These are phyloP conservation scores for Hydrotaea cyrtoneurina DNA, from an alignment of 2,888 invertebrate species.

Conservation along the genomic window DNA sequence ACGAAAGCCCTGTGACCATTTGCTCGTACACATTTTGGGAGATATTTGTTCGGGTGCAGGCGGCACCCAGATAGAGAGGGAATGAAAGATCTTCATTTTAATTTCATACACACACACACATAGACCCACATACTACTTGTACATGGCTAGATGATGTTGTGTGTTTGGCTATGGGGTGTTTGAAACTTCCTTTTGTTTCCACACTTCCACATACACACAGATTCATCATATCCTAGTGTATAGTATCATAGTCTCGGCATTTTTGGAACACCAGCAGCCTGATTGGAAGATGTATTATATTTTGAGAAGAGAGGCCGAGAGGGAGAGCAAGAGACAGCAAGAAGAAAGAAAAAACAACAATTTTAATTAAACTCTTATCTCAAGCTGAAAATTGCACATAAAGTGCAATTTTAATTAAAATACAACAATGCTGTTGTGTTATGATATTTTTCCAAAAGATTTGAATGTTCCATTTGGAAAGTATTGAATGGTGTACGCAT, in stretches of 20 bases:
- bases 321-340: background rate
- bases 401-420: slow-evolving; percentile 57
- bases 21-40: background rate
- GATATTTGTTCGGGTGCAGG: background rate
- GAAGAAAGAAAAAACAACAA: slow-evolving; percentile 16
- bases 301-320: background rate
- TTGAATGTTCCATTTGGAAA: slow-evolving; percentile 33
- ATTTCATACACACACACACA: background rate
- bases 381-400: slow-evolving; percentile 40
- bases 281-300: slow-evolving; percentile 30
- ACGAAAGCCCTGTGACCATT: background rate
- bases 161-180: background rate
- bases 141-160: background rate
- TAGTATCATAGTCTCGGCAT: background rate
- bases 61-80: background rate
- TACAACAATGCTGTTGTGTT: slow-evolving; percentile 53
- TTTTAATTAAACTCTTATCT: slow-evolving; percentile 45
- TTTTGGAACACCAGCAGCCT: slow-evolving; percentile 7
- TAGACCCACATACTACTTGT: background rate
- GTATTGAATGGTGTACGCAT: background rate
- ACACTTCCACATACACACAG: background rate
- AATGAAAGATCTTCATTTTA: slow-evolving; percentile 7
- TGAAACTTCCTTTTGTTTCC: background rate
- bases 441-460: slow-evolving; percentile 28
- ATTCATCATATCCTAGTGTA: background rate